phyloP scores from a whole-genome alignment of 30 jellyfish, hydroid and myxozoan genomes.

The Mastigias papua region DNA sequence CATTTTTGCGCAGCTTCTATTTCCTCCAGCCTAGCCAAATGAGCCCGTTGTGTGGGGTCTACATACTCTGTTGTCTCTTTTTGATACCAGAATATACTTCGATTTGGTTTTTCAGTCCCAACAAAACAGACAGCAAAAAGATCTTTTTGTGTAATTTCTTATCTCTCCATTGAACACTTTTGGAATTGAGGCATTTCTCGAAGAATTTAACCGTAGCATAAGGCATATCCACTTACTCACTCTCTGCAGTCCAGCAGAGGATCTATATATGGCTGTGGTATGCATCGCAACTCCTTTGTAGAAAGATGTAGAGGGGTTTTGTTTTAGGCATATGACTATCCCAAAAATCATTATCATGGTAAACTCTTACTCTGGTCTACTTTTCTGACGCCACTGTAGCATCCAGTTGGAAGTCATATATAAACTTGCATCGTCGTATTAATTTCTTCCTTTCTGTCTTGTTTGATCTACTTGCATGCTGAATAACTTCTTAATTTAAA shows the following conservation, averaged over 20 bases:
- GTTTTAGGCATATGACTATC: slow-evolving; percentile 41
- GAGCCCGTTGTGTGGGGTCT: too few relatives aligned
- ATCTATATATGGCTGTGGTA: not conserved
- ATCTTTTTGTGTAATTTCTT: not conserved
- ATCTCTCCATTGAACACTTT: slow-evolving; percentile 12
- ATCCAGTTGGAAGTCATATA: not conserved
- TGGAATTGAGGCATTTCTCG: slow-evolving; percentile 17
- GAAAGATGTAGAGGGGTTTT: slow-evolving; percentile 34
- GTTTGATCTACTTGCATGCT: too few relatives aligned
- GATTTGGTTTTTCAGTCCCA: not conserved
- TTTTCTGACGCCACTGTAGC: not conserved
- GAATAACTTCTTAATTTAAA: not conserved
- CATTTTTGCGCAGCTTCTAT: too few relatives aligned
- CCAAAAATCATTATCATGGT: slow-evolving; percentile 61
- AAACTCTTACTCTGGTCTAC: slow-evolving; percentile 49
- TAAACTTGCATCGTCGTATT: not conserved
- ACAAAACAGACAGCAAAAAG: not conserved
- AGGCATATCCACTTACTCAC: slow-evolving; percentile 14
- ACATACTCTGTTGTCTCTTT: too few relatives aligned
- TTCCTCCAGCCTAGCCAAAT: too few relatives aligned
- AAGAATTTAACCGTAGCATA: slow-evolving; percentile 20
- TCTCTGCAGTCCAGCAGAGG: not conserved
- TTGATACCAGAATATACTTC: too few relatives aligned
- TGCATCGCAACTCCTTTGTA: slow-evolving; percentile 1
- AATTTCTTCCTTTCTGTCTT: too few relatives aligned